Conservation (phyloP, 1,140 invertebrate species). For the Chironomus tepperi region DNA sequence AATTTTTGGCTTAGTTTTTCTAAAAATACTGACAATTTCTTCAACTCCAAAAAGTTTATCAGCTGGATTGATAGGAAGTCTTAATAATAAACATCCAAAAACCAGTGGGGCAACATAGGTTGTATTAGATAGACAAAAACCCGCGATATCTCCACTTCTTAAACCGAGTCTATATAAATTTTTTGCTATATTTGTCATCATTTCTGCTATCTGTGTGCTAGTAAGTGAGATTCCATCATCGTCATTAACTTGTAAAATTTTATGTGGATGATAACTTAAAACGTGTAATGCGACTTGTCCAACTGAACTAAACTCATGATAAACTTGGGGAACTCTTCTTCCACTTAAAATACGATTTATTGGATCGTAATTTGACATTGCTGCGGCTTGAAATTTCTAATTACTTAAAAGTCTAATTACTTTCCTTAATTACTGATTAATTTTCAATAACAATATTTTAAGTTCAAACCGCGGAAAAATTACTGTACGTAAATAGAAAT, state of each 20-base stretch:
- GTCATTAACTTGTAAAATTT: background rate
- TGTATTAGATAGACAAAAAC: background rate
- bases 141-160: background rate
- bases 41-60: background rate
- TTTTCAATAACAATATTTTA: too few relatives aligned
- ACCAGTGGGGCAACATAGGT: background rate
- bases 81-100: background rate
- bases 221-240: background rate
- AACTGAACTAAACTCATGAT: background rate
- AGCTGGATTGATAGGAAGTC: background rate
- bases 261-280: background rate
- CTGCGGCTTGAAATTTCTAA: background rate
- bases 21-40: conserved; percentile 32
- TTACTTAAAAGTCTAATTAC: too few relatives aligned
- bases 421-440: too few relatives aligned
- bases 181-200: background rate
- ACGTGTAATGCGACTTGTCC: background rate
- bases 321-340: background rate
- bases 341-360: background rate
- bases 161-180: background rate
- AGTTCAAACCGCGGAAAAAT: too few relatives aligned
- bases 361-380: background rate
- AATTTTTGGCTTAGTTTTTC: conserved; percentile 33
- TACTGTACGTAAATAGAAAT: too few relatives aligned
- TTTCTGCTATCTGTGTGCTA: background rate